These are phyloP conservation scores for Parnassius apollo DNA, from an alignment of 2,888 invertebrate genomes.

Conservation along the genomic window DNA sequence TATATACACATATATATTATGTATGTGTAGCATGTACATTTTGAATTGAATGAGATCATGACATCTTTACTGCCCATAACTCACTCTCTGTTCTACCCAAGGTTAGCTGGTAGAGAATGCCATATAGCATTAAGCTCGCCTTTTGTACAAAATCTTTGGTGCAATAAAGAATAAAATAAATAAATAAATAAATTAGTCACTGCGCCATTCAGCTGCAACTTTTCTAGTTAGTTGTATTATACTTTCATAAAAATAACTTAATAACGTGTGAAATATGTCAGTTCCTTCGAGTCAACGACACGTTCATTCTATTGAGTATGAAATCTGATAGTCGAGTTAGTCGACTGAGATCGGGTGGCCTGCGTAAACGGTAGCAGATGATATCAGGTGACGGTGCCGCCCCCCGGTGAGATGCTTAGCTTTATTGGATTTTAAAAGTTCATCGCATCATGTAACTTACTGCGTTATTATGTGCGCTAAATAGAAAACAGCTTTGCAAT, in stretches of 20 bases:
- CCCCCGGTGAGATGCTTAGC: constrained; percentile 55
- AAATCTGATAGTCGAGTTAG: constrained; percentile 64
- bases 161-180: no score
- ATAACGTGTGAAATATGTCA: constrained; percentile 36
- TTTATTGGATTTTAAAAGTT: constrained; percentile 39
- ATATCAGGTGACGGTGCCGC: constrained; percentile 63
- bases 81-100: no score
- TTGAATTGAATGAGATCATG: no score
- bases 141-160: no score
- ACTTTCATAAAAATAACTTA: constrained; percentile 13
- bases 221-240: no score
- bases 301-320: constrained; percentile 62
- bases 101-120: no score
- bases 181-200: no score
- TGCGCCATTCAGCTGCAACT: no score
- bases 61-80: no score
- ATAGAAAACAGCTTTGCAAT: neutral
- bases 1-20: no score
- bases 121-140: no score
- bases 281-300: constrained; percentile 44
- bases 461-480: neutral
- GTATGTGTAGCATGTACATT: no score
- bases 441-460: constrained; percentile 28
- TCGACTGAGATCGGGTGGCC: constrained; percentile 41
- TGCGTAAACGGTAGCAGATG: constrained; percentile 67